Base-by-base conservation (phyloP, 2,888 invertebrate genomes). In the Oscheius myriophilus region DNA sequence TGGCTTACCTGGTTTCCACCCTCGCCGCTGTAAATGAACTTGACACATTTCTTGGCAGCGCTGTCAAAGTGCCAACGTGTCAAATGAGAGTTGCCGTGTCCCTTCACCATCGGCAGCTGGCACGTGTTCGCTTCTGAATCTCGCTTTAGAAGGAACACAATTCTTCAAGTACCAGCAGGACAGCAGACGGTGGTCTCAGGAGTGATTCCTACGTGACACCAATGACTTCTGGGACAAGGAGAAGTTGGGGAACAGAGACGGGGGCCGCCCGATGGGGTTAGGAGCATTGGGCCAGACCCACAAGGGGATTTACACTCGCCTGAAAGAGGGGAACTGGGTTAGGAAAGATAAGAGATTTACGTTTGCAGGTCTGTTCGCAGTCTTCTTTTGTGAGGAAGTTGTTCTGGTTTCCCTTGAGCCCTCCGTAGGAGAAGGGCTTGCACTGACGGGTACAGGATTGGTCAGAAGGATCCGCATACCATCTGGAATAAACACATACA, bases 161-260 rank as follows among this genome's bases (percentile, higher is more conserved):
- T n/a, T n/a, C n/a, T n/a, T n/a, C n/a, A n/a, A n/a, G n/a, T 41
- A 82, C 82, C 82, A 46, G 80, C 80, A 1, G 82, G 80, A 66
- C 86, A 86, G 68, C 86, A 86, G 7, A 86, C 86, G 16, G 84
- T 86, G 11, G 84, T 82, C 26, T 81, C 82, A 11, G 79, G 75
- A 4, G 77, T 79, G 33, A 78, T 77, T 23, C 85, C 85, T n/a
- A 84, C 80, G 63, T 86, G 86, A 55, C 86, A 86, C 83, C 83
- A 83, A 46, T 78, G 78, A 33, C 74, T 74, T 54, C 70, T 72
- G 41, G 78, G 78, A 64, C 78, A 78, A 21, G 78, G 78, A 14
- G 76, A 71, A 33, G 72, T 73, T n/a, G 78, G 78, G 16, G 72
- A 72, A 54, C 83, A 85, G 9, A 69, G 73, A 45, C 80, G 70